Evolutionary conservation across 2,797 vertebrate species (phyloP).

Genomic region (Lophius americanus): DNA sequence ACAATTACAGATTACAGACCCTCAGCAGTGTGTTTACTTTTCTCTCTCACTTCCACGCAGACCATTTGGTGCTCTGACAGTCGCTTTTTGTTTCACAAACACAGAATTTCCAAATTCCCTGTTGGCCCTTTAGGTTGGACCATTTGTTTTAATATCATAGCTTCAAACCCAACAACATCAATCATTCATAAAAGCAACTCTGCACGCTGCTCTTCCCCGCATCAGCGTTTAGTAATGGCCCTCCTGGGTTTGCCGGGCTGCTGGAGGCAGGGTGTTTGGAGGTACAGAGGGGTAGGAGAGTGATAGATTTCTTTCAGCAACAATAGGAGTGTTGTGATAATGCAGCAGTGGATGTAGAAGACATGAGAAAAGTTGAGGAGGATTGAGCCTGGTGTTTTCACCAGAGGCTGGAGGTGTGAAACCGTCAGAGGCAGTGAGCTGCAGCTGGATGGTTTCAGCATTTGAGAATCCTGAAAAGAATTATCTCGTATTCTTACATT

Average conservation of each 20-base stretch:
- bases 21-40: constrained; percentile 28
- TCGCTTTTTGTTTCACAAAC: constrained; percentile 34
- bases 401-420: constrained; percentile 4
- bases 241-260: constrained; percentile 40
- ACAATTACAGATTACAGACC: constrained; percentile 22
- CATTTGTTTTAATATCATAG: constrained; percentile 78
- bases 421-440: constrained; percentile 2
- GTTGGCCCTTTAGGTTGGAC: constrained; percentile 58
- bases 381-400: constrained; percentile 7
- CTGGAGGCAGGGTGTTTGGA: constrained; percentile 29
- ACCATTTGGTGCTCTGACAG: too few relatives aligned
- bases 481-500: background rate
- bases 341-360: constrained; percentile 13
- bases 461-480: too few relatives aligned
- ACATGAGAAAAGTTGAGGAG: constrained; percentile 26
- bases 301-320: constrained; percentile 39
- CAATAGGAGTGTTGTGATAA: background rate
- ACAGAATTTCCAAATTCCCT: constrained; percentile 47
- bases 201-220: constrained; percentile 65
- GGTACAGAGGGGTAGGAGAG: constrained; percentile 53
- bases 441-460: background rate
- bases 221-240: constrained; percentile 64
- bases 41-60: too few relatives aligned
- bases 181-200: constrained; percentile 74
- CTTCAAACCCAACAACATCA: constrained; percentile 78